phyloP scores from a whole-genome alignment of 2,888 invertebrate species.

The Eupeodes luniger region DNA sequence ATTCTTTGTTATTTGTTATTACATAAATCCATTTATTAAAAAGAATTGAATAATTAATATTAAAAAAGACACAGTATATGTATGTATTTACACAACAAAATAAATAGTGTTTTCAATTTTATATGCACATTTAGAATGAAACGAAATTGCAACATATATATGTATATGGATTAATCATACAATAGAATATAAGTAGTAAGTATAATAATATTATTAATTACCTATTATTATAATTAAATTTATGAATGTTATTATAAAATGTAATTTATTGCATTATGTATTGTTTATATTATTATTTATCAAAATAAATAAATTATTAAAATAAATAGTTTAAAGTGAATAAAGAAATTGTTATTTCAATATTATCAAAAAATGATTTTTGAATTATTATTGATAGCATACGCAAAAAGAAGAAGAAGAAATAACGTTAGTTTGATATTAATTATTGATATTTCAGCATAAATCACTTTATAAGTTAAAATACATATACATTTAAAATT shows the following conservation, averaged over 20 bases:
- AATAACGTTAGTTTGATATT: constrained; percentile 41
- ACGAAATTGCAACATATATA: constrained; percentile 68
- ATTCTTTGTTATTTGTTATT: constrained; percentile 14
- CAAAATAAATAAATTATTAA: constrained; percentile 22
- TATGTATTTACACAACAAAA: constrained; percentile 54
- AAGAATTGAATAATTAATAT: constrained; percentile 33
- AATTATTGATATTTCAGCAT: constrained; percentile 52
- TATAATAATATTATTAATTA: constrained; percentile 10
- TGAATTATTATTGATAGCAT: constrained; percentile 13
- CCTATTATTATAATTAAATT: constrained; percentile 50
- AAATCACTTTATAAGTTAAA: constrained; percentile 45
- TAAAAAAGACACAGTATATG: constrained; percentile 42
- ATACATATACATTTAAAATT: background rate
- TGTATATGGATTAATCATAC: constrained; percentile 55
- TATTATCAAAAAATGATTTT: constrained; percentile 52
- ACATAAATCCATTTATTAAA: constrained; percentile 18
- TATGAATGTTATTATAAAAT: constrained; percentile 64
- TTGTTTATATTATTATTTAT: constrained; percentile 27
- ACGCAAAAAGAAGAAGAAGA: background rate
- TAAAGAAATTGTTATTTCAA: constrained; percentile 59
- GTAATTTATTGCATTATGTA: constrained; percentile 59
- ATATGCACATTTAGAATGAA: constrained; percentile 74
- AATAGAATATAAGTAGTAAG: constrained; percentile 59
- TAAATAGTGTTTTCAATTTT: constrained; percentile 76
- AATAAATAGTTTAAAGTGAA: constrained; percentile 54